Percentiles rank a stretch among this genome's conserved stretches.
These are phyloP conservation scores for Hypomecis punctinalis DNA, from an alignment of 2,888 invertebrate species.

Conservation along the genomic window DNA sequence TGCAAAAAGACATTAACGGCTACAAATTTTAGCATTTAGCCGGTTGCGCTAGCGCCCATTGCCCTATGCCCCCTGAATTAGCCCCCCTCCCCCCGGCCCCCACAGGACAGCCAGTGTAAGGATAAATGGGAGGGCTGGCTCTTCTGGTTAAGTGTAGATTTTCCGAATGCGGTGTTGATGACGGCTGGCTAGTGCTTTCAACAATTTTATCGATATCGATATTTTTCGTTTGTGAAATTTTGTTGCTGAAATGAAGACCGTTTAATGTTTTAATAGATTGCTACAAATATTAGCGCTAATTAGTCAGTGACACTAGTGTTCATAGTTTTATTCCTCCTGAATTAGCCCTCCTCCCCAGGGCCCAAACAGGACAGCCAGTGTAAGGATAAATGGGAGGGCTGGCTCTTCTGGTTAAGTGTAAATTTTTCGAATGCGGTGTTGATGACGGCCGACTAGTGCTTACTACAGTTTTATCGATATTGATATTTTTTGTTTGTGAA, in stretches of 20 bases:
- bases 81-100: conserved; percentile 55
- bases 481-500: conserved; percentile 47
- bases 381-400: conserved; percentile 86
- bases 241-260: too few relatives aligned
- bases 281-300: conserved; percentile 69
- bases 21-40: conserved; percentile 68
- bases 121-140: conserved; percentile 85
- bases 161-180: conserved; percentile 86
- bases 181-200: conserved; percentile 66
- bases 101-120: conserved; percentile 82
- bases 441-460: conserved; percentile 75
- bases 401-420: conserved; percentile 85
- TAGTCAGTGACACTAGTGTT: conserved; percentile 66
- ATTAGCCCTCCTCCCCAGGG: conserved; percentile 61
- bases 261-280: too few relatives aligned
- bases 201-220: conserved; percentile 51
- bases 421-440: conserved; percentile 86
- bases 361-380: conserved; percentile 78
- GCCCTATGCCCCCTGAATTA: conserved; percentile 78
- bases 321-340: conserved; percentile 77
- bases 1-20: conserved; percentile 61
- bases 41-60: conserved; percentile 69
- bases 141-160: conserved; percentile 86
- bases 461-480: conserved; percentile 45
- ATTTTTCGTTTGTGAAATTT: conserved; percentile 22